A percentile compares a stretch with the other conserved stretches of the same genome.
Evolutionary conservation across 2,888 invertebrate species (phyloP).

Genomic region (Aradus depressus): DNA sequence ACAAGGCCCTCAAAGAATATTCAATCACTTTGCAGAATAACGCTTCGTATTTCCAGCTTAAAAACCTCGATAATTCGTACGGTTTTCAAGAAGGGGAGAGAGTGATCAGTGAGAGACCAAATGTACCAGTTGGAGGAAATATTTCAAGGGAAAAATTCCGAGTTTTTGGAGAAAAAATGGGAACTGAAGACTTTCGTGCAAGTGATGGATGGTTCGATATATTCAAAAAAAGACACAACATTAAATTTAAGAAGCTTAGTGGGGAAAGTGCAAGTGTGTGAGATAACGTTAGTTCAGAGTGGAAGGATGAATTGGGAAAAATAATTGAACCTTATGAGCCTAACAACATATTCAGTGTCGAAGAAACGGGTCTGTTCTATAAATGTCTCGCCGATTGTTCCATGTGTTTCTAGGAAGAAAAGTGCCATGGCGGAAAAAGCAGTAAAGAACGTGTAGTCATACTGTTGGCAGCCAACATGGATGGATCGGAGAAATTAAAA

Average conservation of each 20-base stretch:
- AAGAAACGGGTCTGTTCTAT: conserved; percentile 32
- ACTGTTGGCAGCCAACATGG: conserved; percentile 15
- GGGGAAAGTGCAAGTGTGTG: conserved; percentile 26
- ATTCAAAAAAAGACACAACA: conserved; percentile 27
- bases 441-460: conserved; percentile 31
- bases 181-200: conserved; percentile 1
- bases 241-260: conserved; percentile 29
- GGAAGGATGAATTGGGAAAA: conserved; percentile 25
- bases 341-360: conserved; percentile 31
- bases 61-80: not conserved
- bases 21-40: too few species aligned
- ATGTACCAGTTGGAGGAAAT: not conserved
- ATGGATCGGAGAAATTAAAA: conserved; percentile 18
- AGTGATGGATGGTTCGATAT: conserved; percentile 9
- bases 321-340: conserved; percentile 28
- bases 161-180: too few species aligned
- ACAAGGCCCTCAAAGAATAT: too few species aligned
- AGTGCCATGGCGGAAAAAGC: conserved; percentile 34
- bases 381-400: conserved; percentile 32
- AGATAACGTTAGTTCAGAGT: conserved; percentile 17
- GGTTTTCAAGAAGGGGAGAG: not conserved
- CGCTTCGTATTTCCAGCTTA: not conserved
- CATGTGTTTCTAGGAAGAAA: conserved; percentile 31
- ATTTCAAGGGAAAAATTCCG: too few species aligned
- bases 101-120: not conserved